These are phyloP conservation scores for Elephantulus edwardii DNA, from an alignment of 2,113 vertebrate genomes.

Conservation along the genomic window DNA sequence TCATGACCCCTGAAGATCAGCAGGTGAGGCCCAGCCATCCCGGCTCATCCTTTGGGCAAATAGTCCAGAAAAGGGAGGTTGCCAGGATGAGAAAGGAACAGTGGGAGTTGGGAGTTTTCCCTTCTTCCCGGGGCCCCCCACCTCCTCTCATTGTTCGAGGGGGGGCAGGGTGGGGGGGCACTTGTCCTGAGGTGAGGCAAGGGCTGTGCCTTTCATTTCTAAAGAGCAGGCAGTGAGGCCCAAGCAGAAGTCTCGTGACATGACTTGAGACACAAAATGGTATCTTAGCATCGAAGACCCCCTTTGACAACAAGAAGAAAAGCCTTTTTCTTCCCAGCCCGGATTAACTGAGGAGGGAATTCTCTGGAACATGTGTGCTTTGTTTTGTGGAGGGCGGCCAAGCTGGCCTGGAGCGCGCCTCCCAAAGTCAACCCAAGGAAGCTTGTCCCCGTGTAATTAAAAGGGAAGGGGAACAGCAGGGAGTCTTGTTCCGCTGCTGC, in stretches of 20 bases:
- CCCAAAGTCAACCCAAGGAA: slow-evolving; percentile 65
- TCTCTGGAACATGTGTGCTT: slow-evolving; percentile 84
- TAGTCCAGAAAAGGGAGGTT: slow-evolving; percentile 87
- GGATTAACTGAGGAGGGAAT: slow-evolving; percentile 82
- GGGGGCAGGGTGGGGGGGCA: slow-evolving; percentile 72
- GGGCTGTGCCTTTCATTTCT: slow-evolving; percentile 89
- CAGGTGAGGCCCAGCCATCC: slow-evolving; percentile 91
- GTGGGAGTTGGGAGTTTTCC: slow-evolving; percentile 84
- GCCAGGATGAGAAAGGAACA: slow-evolving; percentile 88
- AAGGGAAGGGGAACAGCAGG: slow-evolving; percentile 71
- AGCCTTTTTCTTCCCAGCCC: slow-evolving; percentile 81
- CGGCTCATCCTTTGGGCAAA: slow-evolving; percentile 96
- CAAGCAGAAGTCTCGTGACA: slow-evolving; percentile 94
- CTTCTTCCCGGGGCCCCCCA: slow-evolving; percentile 73
- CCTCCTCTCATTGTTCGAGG: slow-evolving; percentile 74
- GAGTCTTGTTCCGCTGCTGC: slow-evolving; percentile 72
- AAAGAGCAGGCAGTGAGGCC: slow-evolving; percentile 88
- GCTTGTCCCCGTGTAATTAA: slow-evolving; percentile 70
- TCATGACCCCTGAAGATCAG: slow-evolving; percentile 93
- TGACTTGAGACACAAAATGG: slow-evolving; percentile 93
- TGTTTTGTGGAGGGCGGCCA: slow-evolving; percentile 72
- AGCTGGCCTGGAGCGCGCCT: slow-evolving; percentile 72
- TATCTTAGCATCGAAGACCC: slow-evolving; percentile 88
- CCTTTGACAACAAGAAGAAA: slow-evolving; percentile 83
- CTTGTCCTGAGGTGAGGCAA: slow-evolving; percentile 86